Evolutionary conservation across 2,888 invertebrate species (phyloP), one percentile per base, ranked within the genome.

Genomic region (Thecocarcelia acutangulata): DNA sequence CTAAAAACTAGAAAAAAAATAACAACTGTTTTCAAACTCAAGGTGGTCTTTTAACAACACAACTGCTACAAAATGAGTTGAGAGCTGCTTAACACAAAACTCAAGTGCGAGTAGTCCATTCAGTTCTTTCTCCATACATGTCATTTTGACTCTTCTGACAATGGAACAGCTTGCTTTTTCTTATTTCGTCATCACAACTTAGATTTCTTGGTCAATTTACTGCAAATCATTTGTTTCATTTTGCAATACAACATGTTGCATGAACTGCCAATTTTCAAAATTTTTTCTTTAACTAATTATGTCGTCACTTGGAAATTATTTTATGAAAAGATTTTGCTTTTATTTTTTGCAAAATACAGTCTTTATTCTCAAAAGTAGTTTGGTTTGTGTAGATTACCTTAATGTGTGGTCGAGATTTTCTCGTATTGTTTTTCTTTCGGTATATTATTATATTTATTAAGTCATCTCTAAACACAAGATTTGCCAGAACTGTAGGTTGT

Each of bases 201-300:
- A 44, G 64, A 72, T 78, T 64, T 66, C 66, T 73, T 79, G 78
- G 78, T 73, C 78, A 79, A 79, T 73, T 78, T 79, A 50, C 50
- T 44, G 64, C 50, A 59, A 66, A 64, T 50, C 56, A 74, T 64
- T 58, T 70, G 63, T 15, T 46, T 17, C 5, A 11, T 33, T 33
- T 33, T 33, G 33, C 33, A 33, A 8, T 28, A 46, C 37, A 54
- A 50, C 37, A 61, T 33, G 11, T 63, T 70, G 66, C 66, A 66
- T 37, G n/a, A 66, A 42, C 58, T 52, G 3, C 46, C 63, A 54
- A 24, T 13, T 19, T 58, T 42, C 37, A 50, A 3, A 3, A 2
- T 24, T 24, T 24, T 24, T 24, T 24, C 24, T 21, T 37, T 5
- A 66, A 52, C 78, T 79, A 79, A 79, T 79, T 66, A 79, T 79